Conservation (phyloP, 2,113 vertebrate species). For the Charadrius vociferus region DNA sequence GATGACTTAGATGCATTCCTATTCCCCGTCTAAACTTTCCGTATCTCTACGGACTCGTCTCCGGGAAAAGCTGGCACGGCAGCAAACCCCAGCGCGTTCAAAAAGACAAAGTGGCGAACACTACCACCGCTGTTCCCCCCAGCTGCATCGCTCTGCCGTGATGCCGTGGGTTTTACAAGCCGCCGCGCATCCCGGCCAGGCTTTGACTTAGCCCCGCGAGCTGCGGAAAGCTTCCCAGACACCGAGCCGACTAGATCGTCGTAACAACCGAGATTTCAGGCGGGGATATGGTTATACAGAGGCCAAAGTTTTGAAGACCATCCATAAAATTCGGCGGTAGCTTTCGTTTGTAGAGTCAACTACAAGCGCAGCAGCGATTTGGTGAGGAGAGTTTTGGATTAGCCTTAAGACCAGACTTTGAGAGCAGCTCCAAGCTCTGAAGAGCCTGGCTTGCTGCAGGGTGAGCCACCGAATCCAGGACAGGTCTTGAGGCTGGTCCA, state of each 20-base stretch:
- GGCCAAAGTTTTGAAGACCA: background rate
- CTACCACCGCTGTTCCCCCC: background rate
- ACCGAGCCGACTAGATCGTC: background rate
- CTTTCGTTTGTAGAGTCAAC: background rate
- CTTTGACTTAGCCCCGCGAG: background rate
- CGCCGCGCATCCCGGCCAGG: background rate
- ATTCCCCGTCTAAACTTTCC: background rate
- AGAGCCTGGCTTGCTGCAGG: background rate
- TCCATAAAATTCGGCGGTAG: background rate
- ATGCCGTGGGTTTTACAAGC: background rate
- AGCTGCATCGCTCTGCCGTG: accelerated
- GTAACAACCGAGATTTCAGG: accelerated
- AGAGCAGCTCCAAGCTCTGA: background rate
- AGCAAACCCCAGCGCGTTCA: background rate
- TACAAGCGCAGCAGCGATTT: accelerated
- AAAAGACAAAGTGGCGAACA: background rate
- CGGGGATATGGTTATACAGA: background rate
- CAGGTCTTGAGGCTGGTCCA: background rate
- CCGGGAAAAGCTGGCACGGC: background rate
- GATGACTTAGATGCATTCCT: background rate
- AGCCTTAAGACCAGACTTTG: background rate
- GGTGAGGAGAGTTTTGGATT: background rate
- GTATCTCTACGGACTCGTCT: background rate
- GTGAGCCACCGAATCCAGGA: background rate
- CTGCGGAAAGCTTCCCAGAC: background rate